phyloP scores from a whole-genome alignment of 2,113 vertebrate species.

The Corythornis vintsioides region DNA sequence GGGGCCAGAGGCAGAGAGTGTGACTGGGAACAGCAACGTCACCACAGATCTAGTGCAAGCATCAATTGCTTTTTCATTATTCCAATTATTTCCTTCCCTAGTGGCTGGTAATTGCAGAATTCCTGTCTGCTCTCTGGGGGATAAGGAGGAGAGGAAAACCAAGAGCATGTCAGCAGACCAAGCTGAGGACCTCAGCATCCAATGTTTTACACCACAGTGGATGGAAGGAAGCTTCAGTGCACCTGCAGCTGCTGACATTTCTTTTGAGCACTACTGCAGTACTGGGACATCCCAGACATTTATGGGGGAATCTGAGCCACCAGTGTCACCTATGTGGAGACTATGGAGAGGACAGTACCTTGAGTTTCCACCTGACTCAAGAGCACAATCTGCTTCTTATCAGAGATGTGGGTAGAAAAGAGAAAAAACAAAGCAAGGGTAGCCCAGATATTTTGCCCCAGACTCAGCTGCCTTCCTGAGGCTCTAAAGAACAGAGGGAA shows the following conservation, averaged over 20 bases:
- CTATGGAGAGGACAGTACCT: background rate
- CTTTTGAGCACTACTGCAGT: background rate
- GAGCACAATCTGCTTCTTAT: background rate
- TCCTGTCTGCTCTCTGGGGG: background rate
- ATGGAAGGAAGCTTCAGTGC: background rate
- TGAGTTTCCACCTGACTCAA: background rate
- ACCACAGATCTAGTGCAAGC: background rate
- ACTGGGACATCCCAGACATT: background rate
- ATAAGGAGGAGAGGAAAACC: background rate
- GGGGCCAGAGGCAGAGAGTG: background rate
- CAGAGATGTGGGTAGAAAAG: background rate
- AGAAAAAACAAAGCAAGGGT: background rate
- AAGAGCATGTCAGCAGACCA: background rate
- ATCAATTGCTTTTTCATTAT: constrained; percentile 48
- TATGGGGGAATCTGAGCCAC: background rate
- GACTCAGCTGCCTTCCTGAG: background rate
- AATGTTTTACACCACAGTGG: background rate
- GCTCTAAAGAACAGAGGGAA: background rate
- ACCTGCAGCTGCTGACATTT: background rate
- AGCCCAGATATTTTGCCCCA: background rate
- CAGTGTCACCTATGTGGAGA: background rate
- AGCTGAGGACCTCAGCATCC: background rate
- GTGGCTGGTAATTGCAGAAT: background rate
- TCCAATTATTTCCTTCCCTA: background rate
- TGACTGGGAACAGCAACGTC: background rate